Percentiles rank a stretch among this genome's conserved stretches.
phyloP scores from a whole-genome alignment of 2,113 vertebrate species.

The Symphodus melops region DNA sequence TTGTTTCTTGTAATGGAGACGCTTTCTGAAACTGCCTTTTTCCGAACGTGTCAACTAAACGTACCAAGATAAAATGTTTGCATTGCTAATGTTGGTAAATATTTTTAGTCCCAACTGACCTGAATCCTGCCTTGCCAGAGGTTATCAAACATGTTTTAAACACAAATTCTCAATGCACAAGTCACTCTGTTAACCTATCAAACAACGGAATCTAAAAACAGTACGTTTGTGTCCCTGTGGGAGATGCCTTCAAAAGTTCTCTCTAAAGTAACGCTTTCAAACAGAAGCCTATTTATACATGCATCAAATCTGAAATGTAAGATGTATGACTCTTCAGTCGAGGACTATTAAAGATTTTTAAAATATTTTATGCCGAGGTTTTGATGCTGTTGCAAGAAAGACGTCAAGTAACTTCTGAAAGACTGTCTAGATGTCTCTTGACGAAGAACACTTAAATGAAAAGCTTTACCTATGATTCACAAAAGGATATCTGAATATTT shows the following conservation, averaged over 20 bases:
- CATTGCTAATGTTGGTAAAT: slow-evolving; percentile 67
- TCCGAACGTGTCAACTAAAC: slow-evolving; percentile 48
- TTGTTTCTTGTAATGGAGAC: neutral
- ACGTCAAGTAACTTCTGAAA: slow-evolving; percentile 44
- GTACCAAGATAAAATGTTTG: slow-evolving; percentile 56
- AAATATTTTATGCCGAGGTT: slow-evolving; percentile 56
- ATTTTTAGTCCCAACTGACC: slow-evolving; percentile 62
- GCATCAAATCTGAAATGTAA: slow-evolving; percentile 60
- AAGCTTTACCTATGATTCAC: slow-evolving; percentile 11
- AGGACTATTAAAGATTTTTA: slow-evolving; percentile 25
- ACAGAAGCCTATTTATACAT: slow-evolving; percentile 76
- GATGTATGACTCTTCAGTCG: slow-evolving; percentile 43
- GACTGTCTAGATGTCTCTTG: slow-evolving; percentile 19
- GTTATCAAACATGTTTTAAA: slow-evolving; percentile 55
- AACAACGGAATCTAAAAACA: slow-evolving; percentile 69
- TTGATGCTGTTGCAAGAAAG: slow-evolving; percentile 28
- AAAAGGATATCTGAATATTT: slow-evolving; percentile 22
- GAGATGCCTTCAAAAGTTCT: slow-evolving; percentile 58
- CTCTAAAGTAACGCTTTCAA: slow-evolving; percentile 56
- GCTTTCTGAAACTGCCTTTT: neutral
- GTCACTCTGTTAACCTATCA: slow-evolving; percentile 59
- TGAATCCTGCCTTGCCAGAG: slow-evolving; percentile 4
- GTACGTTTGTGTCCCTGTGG: slow-evolving; percentile 54
- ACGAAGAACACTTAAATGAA: slow-evolving; percentile 11
- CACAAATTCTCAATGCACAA: slow-evolving; percentile 50